Evolutionary conservation across 2,888 invertebrate species (phyloP), one percentile per base, ranked within the genome.

Genomic region (Lottia gigantea): DNA sequence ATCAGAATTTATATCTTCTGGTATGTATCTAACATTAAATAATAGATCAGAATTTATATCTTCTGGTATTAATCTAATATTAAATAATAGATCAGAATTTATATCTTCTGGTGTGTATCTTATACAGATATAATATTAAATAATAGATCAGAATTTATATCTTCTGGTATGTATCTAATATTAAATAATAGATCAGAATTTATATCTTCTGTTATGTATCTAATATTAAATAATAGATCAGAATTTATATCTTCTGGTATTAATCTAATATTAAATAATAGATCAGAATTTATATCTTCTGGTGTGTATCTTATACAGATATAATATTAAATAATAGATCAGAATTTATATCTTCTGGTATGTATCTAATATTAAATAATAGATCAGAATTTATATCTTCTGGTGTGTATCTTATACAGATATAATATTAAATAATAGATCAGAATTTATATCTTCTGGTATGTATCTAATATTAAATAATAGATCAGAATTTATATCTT

Each of bases 51-150:
- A 40, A 8, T 40, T 8, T 8, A 40, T 40, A 40, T 40, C 40
- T 8, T 40, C 40, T 40, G 11, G 40, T 40, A 85, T 78, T 84
- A 83, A 14, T 82, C 81, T 1, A 82, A 82, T 72, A 6, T 40
- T 63, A 16, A 73, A 81, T 40, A 76, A 76, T 26, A 76, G 78
- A 46, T 76, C 78, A 72, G 84, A 85, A 62, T 73, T 78, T 66
- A 82, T 84, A 81, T 77, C 83, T 19, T 78, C 82, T 72, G 80
- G 84, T 84, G 84, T 78, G 85, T 83, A 14, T 82, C 81, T 1
- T 82, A 82, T 72, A 74, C 82, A 12, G 78, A 82, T 11, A 82
- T 82, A 46, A 62, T 69, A 6, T 40, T 63, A 19, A 73, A 81
- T 46, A 76, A 76, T 25, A 76, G 78, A 46, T 76, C 78, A 72